Conservation (phyloP, 1,140 invertebrate genomes). For the Halesus radiatus region DNA sequence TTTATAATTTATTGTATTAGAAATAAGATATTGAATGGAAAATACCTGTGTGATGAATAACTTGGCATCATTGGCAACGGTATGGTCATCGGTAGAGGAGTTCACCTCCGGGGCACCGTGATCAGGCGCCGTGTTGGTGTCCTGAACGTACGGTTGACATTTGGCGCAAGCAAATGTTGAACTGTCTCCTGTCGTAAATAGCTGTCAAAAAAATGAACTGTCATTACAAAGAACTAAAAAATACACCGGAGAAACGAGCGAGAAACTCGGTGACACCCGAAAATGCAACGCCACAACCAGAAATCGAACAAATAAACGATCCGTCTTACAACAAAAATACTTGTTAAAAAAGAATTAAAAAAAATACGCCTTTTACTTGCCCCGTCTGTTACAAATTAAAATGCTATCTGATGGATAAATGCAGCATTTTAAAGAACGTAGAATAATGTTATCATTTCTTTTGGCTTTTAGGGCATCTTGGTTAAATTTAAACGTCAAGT, state of each 20-base stretch:
- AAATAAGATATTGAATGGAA: background rate
- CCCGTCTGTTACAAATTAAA: slow-evolving; percentile 4
- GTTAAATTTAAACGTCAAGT: slow-evolving; percentile 11
- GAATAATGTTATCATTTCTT: background rate
- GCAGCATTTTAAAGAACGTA: slow-evolving; percentile 4
- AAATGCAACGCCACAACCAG: background rate
- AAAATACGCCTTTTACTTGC: slow-evolving; percentile 23
- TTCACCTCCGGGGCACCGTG: slow-evolving; percentile 27
- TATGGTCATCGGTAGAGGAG: slow-evolving; percentile 33
- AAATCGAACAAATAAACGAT: slow-evolving; percentile 2
- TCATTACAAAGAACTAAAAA: slow-evolving; percentile 17
- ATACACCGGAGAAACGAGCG: background rate
- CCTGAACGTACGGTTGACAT: slow-evolving; percentile 45
- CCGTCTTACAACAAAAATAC: slow-evolving; percentile 32
- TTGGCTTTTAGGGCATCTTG: slow-evolving; percentile 1
- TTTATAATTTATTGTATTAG: no score
- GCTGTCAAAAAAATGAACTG: slow-evolving; percentile 46
- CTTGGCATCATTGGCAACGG: slow-evolving; percentile 26
- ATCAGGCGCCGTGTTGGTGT: slow-evolving; percentile 19
- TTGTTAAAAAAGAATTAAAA: slow-evolving; percentile 25
- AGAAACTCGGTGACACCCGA: background rate
- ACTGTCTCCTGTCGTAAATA: slow-evolving; percentile 41
- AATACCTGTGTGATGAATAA: slow-evolving; percentile 36
- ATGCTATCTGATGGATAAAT: background rate
- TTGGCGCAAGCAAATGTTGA: slow-evolving; percentile 41